A percentile compares a stretch with the other conserved stretches of the same genome.
Conservation (phyloP, 2,797 vertebrate species). For the Xiphorhynchus erythropygius region DNA sequence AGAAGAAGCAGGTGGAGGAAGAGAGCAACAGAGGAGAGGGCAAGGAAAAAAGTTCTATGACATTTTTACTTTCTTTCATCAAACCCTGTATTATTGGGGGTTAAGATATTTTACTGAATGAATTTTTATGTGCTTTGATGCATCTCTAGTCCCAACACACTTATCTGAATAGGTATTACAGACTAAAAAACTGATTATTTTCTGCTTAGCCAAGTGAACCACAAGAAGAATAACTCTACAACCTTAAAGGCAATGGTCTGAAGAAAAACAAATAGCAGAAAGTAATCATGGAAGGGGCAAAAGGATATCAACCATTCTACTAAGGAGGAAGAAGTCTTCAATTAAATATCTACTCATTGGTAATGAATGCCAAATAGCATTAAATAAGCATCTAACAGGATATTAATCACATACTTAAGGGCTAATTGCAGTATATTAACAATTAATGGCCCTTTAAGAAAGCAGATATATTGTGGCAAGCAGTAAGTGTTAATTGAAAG, state of each 20-base stretch:
- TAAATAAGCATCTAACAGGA: conserved; percentile 72
- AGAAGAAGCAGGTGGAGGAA: background rate
- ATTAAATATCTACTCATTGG: conserved; percentile 69
- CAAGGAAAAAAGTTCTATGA: background rate
- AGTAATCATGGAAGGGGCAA: conserved; percentile 42
- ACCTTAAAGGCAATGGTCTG: conserved; percentile 35
- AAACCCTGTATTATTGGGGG: background rate
- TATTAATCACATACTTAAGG: conserved; percentile 71
- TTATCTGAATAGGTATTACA: conserved; percentile 2
- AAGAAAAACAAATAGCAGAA: conserved; percentile 53
- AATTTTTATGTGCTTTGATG: conserved; percentile 25
- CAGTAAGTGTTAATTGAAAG: conserved; percentile 66
- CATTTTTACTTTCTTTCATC: background rate
- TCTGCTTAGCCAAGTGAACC: conserved; percentile 56
- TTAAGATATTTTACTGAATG: conserved; percentile 29
- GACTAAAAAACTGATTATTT: conserved; percentile 49
- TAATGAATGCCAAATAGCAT: conserved; percentile 69
- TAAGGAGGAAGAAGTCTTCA: conserved; percentile 41
- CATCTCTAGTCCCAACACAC: conserved; percentile 15
- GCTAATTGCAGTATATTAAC: conserved; percentile 68
- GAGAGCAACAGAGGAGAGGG: background rate
- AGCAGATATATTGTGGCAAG: conserved; percentile 24
- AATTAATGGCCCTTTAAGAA: conserved; percentile 67
- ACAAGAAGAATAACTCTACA: conserved; percentile 32
- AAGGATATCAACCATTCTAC: conserved; percentile 19